Percentiles rank a stretch among this genome's conserved stretches.
These are phyloP conservation scores for Aurelia aurita DNA, from an alignment of 30 jellyfish, hydroid and myxozoan species.

Conservation along the genomic window DNA sequence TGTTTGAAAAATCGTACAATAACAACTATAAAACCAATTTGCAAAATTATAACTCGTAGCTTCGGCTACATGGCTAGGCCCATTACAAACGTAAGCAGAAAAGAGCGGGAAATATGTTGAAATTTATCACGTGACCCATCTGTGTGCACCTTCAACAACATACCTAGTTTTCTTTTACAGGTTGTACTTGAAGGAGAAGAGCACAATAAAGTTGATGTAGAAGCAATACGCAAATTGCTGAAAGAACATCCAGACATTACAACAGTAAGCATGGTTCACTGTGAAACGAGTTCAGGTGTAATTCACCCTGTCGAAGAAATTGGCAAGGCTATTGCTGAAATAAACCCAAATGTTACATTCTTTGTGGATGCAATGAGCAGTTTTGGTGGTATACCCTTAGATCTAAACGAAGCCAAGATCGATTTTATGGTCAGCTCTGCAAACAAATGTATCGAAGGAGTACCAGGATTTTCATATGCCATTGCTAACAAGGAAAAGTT, in stretches of 20 bases:
- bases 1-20: no score
- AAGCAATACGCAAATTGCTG: slow-evolving; percentile 58
- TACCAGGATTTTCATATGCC: slow-evolving; percentile 89
- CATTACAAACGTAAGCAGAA: no score
- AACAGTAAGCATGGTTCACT: slow-evolving; percentile 96
- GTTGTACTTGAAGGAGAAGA: slow-evolving; percentile 80
- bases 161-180: slow-evolving; percentile 27
- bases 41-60: no score
- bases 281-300: slow-evolving; percentile 98
- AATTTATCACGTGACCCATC: no score
- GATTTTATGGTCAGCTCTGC: slow-evolving; percentile 97
- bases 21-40: no score
- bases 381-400: slow-evolving; percentile 93
- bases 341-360: slow-evolving; percentile 81
- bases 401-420: slow-evolving; percentile 57
- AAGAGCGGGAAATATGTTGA: no score
- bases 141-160: no score
- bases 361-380: slow-evolving; percentile 99
- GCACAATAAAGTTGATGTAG: slow-evolving; percentile 69
- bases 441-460: slow-evolving; percentile 96
- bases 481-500: slow-evolving; percentile 74
- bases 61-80: no score
- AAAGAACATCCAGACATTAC: slow-evolving; percentile 76
- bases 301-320: slow-evolving; percentile 95
- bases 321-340: slow-evolving; percentile 73